Evolutionary conservation across 2,113 vertebrate species (phyloP), one percentile per base, ranked within the genome.

Genomic region (Centropus unirufus): DNA sequence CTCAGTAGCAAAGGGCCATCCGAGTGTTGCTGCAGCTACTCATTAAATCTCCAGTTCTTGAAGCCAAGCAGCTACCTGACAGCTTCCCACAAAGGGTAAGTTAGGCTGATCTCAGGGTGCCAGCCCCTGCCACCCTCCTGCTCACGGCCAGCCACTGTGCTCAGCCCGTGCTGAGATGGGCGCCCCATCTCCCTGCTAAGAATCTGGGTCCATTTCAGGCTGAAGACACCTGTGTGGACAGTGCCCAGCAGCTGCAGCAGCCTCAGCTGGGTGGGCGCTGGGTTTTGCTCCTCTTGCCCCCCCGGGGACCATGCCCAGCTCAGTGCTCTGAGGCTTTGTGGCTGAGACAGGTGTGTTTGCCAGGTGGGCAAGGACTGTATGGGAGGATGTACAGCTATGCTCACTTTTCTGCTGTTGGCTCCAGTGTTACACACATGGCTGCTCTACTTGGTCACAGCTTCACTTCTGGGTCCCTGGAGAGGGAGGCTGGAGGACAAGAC

Each of bases 131-230:
- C 17, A 22, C 44, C 44, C 19, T 51, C 61, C 66, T 62, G 67
- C 63, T 44, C 1, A 4, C 67, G 23, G 6, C 36, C 0, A 0
- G 15, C 52, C 46, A 24, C n/a, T 23, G 21, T 0, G 0, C 32
- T 52, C 73, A 67, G 52, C 36, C 75, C 39, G 20, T 36, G 59
- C 21, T 39, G 36, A 0, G 0, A 8, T 16, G 16, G 8, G 11
- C 58, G 14, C 12, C 30, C 16, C 0, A 0, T 40, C 27, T n/a
- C 54, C 27, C 8, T 29, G 46, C 47, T 1, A 2, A 64, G 49
- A 68, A 77, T 40, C 54, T 39, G 32, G 52, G 63, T 67, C 58
- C 75, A 47, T 46, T 27, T 27, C 21, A 22, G 47, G 42, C 42
- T 44, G 42, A 44, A 44, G 12, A 16, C 16, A 16, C 16, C 42